A percentile compares a stretch with the other conserved stretches of the same genome.
These are phyloP conservation scores for Nycticebus coucang DNA, from an alignment of 2,113 vertebrate species.

Conservation along the genomic window DNA sequence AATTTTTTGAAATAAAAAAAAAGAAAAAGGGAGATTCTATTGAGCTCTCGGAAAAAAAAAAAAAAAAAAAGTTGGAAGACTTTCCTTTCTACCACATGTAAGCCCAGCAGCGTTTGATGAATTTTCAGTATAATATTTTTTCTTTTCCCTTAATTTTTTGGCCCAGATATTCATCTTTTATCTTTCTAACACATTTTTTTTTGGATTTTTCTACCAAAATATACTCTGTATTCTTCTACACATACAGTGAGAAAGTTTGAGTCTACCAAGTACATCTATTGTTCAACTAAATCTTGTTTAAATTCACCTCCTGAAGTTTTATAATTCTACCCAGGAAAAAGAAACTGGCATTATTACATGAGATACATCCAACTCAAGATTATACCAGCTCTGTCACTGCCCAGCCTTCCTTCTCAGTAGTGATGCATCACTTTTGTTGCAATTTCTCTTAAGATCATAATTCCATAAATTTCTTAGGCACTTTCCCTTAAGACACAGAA, in stretches of 20 bases:
- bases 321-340: background rate
- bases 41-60: too few species aligned
- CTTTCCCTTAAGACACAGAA: background rate
- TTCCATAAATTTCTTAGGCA: background rate
- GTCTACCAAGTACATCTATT: background rate
- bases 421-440: background rate
- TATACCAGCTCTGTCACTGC: background rate
- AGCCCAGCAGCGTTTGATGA: background rate
- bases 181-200: background rate
- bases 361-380: background rate
- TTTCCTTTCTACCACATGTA: background rate
- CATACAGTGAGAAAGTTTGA: background rate
- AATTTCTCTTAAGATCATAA: background rate
- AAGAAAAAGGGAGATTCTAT: too few species aligned
- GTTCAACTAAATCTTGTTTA: background rate
- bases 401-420: background rate
- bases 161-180: background rate
- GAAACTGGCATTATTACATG: background rate
- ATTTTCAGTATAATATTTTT: background rate
- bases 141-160: background rate
- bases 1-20: too few species aligned
- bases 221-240: background rate
- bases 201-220: background rate
- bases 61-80: background rate
- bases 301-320: background rate